phyloP scores from a whole-genome alignment of 2,113 vertebrate genomes.

The Ctenomys sociabilis region DNA sequence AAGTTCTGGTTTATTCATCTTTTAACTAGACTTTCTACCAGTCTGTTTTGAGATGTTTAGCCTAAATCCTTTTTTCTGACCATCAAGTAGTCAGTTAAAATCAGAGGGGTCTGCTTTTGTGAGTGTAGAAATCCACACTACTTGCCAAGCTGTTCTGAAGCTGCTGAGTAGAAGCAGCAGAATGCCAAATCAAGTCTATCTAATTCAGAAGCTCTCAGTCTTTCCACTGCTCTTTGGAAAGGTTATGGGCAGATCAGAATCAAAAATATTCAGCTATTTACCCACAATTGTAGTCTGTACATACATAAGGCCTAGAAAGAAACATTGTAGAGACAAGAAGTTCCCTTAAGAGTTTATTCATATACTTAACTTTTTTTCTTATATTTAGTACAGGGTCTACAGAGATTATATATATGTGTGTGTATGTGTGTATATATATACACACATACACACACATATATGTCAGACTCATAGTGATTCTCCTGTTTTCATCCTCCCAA shows the following conservation, averaged over 20 bases:
- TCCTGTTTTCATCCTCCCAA: no score
- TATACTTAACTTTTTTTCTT: neutral
- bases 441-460: no score
- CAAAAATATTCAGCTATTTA: neutral
- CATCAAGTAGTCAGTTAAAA: neutral
- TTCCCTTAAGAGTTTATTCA: neutral
- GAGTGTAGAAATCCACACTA: neutral
- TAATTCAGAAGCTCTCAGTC: neutral
- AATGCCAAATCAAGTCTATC: neutral
- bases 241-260: neutral
- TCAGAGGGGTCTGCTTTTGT: neutral
- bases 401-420: no score
- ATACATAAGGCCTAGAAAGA: neutral
- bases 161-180: neutral
- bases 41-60: neutral
- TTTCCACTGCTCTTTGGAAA: neutral
- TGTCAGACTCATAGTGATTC: no score
- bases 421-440: no score
- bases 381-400: no score
- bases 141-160: neutral
- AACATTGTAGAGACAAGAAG: neutral
- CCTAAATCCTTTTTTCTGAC: neutral
- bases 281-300: neutral
- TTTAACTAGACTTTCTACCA: neutral
- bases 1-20: neutral